A percentile compares a stretch with the other conserved stretches of the same genome.
These are phyloP conservation scores for Lochmaea capreae DNA, from an alignment of 2,888 invertebrate genomes.

Conservation along the genomic window DNA sequence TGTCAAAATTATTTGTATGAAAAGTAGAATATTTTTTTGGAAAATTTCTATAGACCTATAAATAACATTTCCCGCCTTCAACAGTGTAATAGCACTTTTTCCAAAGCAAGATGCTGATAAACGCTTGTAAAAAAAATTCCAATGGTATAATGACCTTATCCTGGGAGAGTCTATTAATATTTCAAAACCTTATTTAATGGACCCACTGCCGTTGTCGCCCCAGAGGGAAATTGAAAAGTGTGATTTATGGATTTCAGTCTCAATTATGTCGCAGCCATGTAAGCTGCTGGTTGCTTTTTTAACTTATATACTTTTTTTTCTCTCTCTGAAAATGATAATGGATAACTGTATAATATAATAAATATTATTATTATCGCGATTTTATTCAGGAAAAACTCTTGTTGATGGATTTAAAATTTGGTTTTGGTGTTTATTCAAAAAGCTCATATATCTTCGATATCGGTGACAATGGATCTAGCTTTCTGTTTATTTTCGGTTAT, in stretches of 20 bases:
- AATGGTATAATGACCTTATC: constrained; percentile 24
- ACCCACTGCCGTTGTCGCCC: constrained; percentile 27
- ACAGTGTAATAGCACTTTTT: background rate
- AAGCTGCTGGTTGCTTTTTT: background rate
- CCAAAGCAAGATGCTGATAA: background rate
- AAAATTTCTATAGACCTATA: too few relatives aligned
- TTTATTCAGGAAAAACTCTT: too few relatives aligned
- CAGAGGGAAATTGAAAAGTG: constrained; percentile 32
- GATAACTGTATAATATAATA: background rate
- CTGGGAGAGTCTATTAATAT: constrained; percentile 23
- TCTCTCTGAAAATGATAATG: background rate
- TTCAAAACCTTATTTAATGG: constrained; percentile 30
- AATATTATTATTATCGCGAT: background rate
- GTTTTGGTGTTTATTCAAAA: too few relatives aligned
- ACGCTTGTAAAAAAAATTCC: background rate
- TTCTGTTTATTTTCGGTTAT: too few relatives aligned
- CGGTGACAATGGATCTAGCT: too few relatives aligned
- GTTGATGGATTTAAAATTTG: too few relatives aligned
- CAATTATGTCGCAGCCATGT: constrained; percentile 25
- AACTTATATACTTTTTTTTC: background rate
- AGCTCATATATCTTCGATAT: too few relatives aligned
- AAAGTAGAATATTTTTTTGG: too few relatives aligned
- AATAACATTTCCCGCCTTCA: background rate
- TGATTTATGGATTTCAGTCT: constrained; percentile 32
- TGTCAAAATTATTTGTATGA: too few relatives aligned